phyloP scores from a whole-genome alignment of 2,113 vertebrate genomes.

The Myrmophylax atrothorax region DNA sequence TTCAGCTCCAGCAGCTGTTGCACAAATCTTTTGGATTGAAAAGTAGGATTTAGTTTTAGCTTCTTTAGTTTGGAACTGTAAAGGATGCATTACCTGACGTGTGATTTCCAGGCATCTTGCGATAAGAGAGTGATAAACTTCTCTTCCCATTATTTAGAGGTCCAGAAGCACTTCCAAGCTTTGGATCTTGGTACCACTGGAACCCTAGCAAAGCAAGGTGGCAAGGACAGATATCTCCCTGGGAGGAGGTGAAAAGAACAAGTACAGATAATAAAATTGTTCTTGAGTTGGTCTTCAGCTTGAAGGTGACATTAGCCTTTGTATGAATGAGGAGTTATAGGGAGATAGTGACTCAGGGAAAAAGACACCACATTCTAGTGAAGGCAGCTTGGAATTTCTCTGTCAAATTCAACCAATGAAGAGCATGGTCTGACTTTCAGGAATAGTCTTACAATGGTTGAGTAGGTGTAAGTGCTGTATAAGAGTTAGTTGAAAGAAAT shows the following conservation, averaged over 20 bases:
- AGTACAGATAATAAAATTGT: neutral
- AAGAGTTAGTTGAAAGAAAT: neutral
- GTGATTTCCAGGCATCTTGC: neutral
- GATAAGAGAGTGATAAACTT: neutral
- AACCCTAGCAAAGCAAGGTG: neutral
- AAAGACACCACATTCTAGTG: neutral
- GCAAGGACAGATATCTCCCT: neutral
- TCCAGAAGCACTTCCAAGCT: neutral
- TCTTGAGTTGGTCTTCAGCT: neutral
- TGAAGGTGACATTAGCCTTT: neutral
- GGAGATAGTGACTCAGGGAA: neutral
- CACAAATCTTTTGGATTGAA: neutral
- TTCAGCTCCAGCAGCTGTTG: conserved; percentile 11
- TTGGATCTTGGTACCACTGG: neutral
- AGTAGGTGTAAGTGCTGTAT: neutral
- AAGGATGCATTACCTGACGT: neutral
- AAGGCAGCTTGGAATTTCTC: neutral
- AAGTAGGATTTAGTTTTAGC: neutral
- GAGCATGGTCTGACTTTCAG: neutral
- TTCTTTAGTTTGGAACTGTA: neutral
- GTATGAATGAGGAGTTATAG: neutral
- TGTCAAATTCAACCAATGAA: neutral
- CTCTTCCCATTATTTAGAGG: neutral
- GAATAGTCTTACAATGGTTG: neutral
- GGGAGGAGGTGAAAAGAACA: neutral